Evolutionary conservation across 2,797 vertebrate species (phyloP).

Genomic region (Eupleurogrammus muticus): DNA sequence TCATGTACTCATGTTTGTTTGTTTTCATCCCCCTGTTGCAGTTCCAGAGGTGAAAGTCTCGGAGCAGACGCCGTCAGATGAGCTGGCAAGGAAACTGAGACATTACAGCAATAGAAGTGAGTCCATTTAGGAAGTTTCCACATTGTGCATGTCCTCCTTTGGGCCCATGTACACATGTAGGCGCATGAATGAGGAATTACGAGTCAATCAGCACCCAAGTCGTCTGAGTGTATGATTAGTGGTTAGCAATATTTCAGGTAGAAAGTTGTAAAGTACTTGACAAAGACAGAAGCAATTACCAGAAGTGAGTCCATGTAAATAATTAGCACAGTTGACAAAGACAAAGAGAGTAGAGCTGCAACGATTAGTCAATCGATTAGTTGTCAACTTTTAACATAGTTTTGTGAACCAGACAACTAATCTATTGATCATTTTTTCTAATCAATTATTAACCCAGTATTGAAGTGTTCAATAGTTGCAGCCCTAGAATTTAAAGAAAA

Average conservation of each 20-base stretch:
- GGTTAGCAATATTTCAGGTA: neutral
- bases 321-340: no score
- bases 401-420: no score
- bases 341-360: no score
- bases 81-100: conserved; percentile 93
- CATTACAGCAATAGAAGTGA: conserved; percentile 87
- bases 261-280: no score
- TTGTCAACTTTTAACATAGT: no score
- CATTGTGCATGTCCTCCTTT: neutral
- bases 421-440: no score
- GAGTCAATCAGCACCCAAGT: neutral
- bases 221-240: neutral
- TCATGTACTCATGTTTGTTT: neutral
- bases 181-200: neutral
- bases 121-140: conserved; percentile 42
- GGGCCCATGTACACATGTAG: neutral
- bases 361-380: no score
- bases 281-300: no score
- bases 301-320: no score
- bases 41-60: conserved; percentile 94
- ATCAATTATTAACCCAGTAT: no score
- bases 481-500: no score
- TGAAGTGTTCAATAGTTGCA: no score
- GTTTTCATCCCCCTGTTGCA: conserved; percentile 30
- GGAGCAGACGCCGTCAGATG: conserved; percentile 91